Evolutionary conservation across 2,113 vertebrate genomes (phyloP).

Genomic region (Cervus canadensis): DNA sequence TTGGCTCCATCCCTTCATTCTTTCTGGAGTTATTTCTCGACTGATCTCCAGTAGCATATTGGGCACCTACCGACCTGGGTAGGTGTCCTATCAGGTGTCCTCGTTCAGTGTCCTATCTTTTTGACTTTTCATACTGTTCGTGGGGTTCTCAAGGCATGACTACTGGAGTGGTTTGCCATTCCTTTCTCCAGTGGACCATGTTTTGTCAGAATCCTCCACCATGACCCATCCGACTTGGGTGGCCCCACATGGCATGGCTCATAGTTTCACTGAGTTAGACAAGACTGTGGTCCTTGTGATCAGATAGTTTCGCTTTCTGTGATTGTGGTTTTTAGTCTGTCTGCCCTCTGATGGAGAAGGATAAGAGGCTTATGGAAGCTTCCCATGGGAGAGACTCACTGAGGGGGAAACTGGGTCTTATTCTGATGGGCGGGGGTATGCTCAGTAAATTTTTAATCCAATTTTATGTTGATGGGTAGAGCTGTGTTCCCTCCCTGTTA

Average conservation of each 20-base stretch:
- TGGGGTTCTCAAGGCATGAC: too few species aligned
- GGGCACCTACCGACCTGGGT: background rate
- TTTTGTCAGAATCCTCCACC: too few species aligned
- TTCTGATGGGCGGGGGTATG: background rate
- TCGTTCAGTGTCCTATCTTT: background rate
- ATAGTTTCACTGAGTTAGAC: background rate
- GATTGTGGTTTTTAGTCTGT: background rate
- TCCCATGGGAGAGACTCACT: background rate
- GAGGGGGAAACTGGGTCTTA: background rate
- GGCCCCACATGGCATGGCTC: background rate
- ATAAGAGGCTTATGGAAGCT: background rate
- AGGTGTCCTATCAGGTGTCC: background rate
- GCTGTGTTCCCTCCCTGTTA: background rate
- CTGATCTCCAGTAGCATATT: background rate
- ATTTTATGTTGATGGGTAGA: background rate
- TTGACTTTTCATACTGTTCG: background rate
- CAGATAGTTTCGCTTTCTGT: background rate
- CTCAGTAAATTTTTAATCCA: background rate
- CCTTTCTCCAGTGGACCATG: too few species aligned
- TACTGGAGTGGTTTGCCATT: too few species aligned
- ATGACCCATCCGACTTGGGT: background rate
- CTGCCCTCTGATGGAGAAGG: too few species aligned
- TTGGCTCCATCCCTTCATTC: background rate
- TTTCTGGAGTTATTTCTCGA: background rate
- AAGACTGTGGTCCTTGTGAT: background rate